Base-by-base conservation (phyloP, 2,113 vertebrate genomes). In the Astur gentilis region DNA sequence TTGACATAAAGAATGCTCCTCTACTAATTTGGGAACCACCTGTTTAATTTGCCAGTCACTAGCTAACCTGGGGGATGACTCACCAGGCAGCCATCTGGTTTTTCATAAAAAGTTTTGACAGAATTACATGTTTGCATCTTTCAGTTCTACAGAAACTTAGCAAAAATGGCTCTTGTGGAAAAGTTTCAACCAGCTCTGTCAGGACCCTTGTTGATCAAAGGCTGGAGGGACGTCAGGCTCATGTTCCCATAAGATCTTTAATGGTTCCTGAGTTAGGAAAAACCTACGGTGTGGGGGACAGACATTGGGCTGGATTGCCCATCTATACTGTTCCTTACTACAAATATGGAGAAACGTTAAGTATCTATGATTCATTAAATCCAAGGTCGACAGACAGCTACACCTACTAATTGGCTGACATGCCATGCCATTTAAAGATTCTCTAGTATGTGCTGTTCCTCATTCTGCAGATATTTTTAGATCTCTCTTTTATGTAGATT, bases 381-480 rank as follows among this genome's bases (percentile, higher is more conserved):
- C 27, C 73, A 87, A 86, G 69, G 71, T 19, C 9, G 4, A 61
- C 66, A 90, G 85, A 66, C 21, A 79, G 44, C 34, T 61, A 77
- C 22, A 73, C 22, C 27, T 70, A 60, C 16, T 89, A 93, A 95
- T 64, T 96, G 81, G 78, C 31, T 82, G 69, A n/a, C 16, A 62
- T 85, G 62, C 19, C 71, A 95, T 54, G 60, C 19, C 76, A 94
- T 58, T 96, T 95, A 93, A 95, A 96, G 20, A 75, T 89, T 69
- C 15, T 87, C 10, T 20, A 78, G 17, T 57, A 69, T 45, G 31
- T 80, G 47, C 78, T 87, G 13, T 89, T 94, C 47, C 55, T 94
- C 31, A 55, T 81, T 95, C 91, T 95, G 10, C 61, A 95, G 79
- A 77, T 81, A 89, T 72, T 40, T 90, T 97, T 73, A 96, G 36